A percentile compares a stretch with the other conserved stretches of the same genome.
These are phyloP conservation scores for Octomys mimax DNA, from an alignment of 2,797 vertebrate species.

Conservation along the genomic window DNA sequence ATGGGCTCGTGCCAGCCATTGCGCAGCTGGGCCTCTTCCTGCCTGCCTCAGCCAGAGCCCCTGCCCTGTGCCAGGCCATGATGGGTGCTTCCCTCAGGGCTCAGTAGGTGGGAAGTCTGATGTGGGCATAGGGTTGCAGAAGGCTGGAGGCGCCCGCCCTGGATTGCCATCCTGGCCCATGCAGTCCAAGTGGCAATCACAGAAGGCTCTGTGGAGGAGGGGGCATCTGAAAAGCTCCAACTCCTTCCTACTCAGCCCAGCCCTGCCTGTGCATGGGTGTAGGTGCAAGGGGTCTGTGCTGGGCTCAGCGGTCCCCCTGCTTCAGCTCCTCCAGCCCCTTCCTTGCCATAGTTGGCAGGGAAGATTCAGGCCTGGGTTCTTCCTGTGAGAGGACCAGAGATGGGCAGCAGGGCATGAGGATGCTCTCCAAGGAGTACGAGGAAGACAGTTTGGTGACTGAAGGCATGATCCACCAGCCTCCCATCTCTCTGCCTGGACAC, in stretches of 20 bases:
- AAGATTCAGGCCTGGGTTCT: neutral
- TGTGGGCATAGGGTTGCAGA: neutral
- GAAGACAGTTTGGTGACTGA: neutral
- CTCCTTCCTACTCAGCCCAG: neutral
- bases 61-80: neutral
- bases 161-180: neutral
- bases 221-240: neutral
- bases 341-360: neutral
- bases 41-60: neutral
- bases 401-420: neutral
- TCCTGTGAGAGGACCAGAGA: neutral
- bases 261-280: neutral
- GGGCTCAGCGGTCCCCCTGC: neutral
- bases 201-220: neutral
- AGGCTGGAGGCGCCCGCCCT: no score
- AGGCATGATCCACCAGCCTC: neutral
- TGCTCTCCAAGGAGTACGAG: neutral
- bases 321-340: neutral
- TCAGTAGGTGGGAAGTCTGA: neutral
- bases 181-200: neutral
- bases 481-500: fast-evolving
- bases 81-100: neutral
- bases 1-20: neutral
- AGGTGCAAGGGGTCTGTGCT: neutral
- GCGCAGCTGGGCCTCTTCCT: neutral